Percentiles rank a stretch among this genome's conserved stretches.
phyloP scores from a whole-genome alignment of 2,113 vertebrate genomes.

The Carettochelys insculpta region DNA sequence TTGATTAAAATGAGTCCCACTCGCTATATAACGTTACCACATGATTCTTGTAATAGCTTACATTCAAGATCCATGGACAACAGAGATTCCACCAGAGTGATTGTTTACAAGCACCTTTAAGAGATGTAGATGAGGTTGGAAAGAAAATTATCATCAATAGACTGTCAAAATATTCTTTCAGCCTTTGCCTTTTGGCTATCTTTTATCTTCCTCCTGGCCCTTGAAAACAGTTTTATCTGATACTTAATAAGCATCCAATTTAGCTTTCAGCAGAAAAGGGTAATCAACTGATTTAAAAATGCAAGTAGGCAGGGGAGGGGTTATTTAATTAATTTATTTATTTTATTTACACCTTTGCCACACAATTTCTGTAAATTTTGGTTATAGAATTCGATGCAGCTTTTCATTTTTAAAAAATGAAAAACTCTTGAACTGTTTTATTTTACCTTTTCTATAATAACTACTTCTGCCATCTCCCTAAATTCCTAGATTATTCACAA shows the following conservation, averaged over 20 bases:
- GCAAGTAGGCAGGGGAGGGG: too few species aligned
- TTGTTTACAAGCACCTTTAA: background rate
- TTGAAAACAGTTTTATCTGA: background rate
- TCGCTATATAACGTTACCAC: background rate
- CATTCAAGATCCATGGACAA: background rate
- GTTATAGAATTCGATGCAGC: background rate
- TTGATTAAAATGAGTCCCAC: slow-evolving; percentile 24
- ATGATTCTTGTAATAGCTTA: slow-evolving; percentile 31
- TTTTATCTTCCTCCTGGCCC: background rate
- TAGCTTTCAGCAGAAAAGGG: background rate
- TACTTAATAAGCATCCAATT: background rate
- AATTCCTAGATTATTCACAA: background rate
- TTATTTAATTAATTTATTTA: background rate
- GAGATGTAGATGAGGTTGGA: background rate
- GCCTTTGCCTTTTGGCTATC: background rate
- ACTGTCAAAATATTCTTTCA: background rate
- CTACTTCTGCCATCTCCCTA: background rate
- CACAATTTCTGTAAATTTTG: background rate
- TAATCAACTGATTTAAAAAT: background rate
- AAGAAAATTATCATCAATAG: background rate
- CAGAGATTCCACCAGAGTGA: background rate
- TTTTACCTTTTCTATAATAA: background rate
- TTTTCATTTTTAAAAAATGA: background rate
- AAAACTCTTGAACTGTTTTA: background rate
- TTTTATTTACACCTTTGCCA: background rate